These are phyloP conservation scores for Hapalemur alaotrensis DNA, from an alignment of 2,797 vertebrate genomes.

Conservation along the genomic window DNA sequence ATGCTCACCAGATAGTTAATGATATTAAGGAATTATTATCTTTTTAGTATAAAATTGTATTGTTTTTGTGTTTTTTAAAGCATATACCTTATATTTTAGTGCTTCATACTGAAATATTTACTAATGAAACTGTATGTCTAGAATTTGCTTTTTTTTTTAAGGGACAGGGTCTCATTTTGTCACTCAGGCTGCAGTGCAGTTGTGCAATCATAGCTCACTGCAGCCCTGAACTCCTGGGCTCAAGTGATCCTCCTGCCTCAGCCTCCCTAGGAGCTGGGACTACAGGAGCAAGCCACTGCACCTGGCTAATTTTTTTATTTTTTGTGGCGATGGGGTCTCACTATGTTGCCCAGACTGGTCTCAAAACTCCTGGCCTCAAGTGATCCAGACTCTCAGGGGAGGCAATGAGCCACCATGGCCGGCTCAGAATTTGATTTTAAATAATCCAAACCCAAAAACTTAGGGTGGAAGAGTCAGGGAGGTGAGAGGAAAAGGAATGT, in stretches of 20 bases:
- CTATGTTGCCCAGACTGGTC: neutral
- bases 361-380: neutral
- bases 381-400: neutral
- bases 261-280: neutral
- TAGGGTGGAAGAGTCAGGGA: neutral
- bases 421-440: constrained; percentile 7
- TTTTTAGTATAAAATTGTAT: neutral
- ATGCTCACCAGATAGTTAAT: neutral
- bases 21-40: neutral
- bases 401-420: neutral
- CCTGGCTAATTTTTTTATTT: neutral
- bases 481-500: neutral
- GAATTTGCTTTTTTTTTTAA: neutral
- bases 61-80: neutral
- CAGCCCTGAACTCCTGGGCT: neutral
- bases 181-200: neutral
- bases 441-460: neutral
- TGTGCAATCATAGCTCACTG: neutral
- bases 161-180: neutral
- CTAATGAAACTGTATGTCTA: neutral
- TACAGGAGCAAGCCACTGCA: neutral
- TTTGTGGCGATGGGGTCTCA: neutral
- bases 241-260: neutral
- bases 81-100: neutral
- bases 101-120: neutral